Base-by-base conservation (phyloP, 1,140 invertebrate species). In the Lethocerus indicus region DNA sequence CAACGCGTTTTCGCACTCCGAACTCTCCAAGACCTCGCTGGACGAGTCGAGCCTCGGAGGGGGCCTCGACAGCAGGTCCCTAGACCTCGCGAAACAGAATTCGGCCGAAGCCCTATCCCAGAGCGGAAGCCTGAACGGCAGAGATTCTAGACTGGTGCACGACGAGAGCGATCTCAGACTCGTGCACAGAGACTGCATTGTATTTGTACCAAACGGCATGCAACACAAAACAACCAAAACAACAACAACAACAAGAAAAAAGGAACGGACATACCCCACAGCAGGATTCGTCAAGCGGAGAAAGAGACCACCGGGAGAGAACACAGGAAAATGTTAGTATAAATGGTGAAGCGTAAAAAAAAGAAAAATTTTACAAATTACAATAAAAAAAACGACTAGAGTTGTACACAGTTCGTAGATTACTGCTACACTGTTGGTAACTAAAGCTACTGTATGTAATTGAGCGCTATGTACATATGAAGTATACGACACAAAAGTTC, bases 31-130 rank as follows among this genome's bases (percentile, higher is more conserved):
- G 12, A 57, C 29, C 40, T 57, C 55, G 12, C 41, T 46, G 20
- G 46, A 47, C n/a, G 55, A 58, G 23, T 54, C 51, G 5, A 56
- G 37, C 13, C 36, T 48, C 3, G 54, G 54, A 14, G 56, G 54
- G 20, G 37, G 40, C 25, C 55, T 49, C 32, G 74, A 74, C 0
- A 81, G 61, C 1, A 81, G 61, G 62, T 81, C 78, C 1, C 78
- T 68, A 0, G 78, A 81, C 54, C 79, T 78, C 3, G 79, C 76
- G 52, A 82, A 81, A 58, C 76, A 79, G 56, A 80, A 80, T 60
- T 82, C 79, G 0, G 78, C 77, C 5, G 76, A 78, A 5, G 78
- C 76, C 61, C 78, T 76, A 59, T 81, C 78, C 73, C 79, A 82
- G 1, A 80, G 60, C 2, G 78, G 78, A 23, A 81, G 62, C 50